Evolutionary conservation across 2,888 invertebrate genomes (phyloP), one percentile per base, ranked within the genome.

Genomic region (Chalcis sispes): DNA sequence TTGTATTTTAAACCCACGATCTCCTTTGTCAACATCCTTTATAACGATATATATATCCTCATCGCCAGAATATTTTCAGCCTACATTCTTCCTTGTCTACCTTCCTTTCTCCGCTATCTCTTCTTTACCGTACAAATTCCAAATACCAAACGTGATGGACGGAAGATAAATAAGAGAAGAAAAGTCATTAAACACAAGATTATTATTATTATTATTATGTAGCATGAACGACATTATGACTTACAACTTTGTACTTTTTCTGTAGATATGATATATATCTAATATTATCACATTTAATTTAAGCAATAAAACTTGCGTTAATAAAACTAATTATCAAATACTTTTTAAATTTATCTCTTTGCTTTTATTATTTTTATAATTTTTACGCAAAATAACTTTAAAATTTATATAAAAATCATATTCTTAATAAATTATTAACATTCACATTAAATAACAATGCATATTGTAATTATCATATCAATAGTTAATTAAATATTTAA

Each of bases 161-260:
- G 29, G 48, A 48, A 58, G 58, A 69, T 58, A 15, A 15, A 61
- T 67, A 73, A 67, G 64, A 74, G 29, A 29, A 48, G 48, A 20
- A 46, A 36, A 73, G 61, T 81, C 81, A 75, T 78, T 80, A 72
- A 80, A 79, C 78, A 80, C 80, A 81, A 79, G 75, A 80, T 82
- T 81, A 81, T 77, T 79, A 80, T n/a, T n/a, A n/a, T n/a, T n/a
- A n/a, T n/a, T 72, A 48, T 72, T 32, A 80, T 72, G 46, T 71
- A 36, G 80, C 79, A 81, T 79, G 75, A 25, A 72, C 77, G 82
- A 80, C 81, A 20, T 79, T 72, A 83, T 84, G 84, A 86, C 85
- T 85, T 86, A 85, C 82, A 85, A 84, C 85, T 86, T 88, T 85
- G 85, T 87, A 87, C 86, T 86, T 86, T 88, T 87, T 83, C 84